Percentiles rank a stretch among this genome's conserved stretches.
These are phyloP conservation scores for Drosophila tropicalis DNA, from an alignment of 1,140 invertebrate species.

Conservation along the genomic window DNA sequence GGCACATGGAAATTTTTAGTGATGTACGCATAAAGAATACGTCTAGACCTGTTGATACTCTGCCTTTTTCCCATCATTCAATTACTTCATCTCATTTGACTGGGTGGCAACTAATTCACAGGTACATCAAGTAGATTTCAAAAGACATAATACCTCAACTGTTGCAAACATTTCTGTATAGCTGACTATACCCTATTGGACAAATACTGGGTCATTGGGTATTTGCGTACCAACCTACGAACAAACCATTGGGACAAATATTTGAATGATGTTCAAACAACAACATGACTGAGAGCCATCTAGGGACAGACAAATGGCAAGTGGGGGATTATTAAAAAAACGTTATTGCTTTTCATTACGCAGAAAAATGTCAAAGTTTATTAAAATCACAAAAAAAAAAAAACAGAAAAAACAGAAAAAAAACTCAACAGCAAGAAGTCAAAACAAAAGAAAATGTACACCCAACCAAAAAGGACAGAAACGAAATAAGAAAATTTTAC, in stretches of 20 bases:
- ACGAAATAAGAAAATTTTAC: not conserved
- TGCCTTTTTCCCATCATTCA: too few relatives aligned
- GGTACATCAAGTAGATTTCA: too few relatives aligned
- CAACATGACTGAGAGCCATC: not conserved
- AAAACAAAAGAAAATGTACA: too few relatives aligned
- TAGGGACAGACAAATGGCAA: not conserved
- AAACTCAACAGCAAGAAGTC: too few relatives aligned
- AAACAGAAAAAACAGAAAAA: too few relatives aligned
- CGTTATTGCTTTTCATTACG: constrained; percentile 69
- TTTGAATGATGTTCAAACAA: constrained; percentile 58
- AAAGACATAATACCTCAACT: too few relatives aligned
- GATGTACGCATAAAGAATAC: too few relatives aligned
- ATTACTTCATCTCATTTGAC: too few relatives aligned
- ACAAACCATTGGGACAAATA: constrained; percentile 59
- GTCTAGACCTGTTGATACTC: not conserved
- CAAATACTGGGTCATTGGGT: not conserved
- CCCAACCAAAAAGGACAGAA: not conserved
- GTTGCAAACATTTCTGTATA: too few relatives aligned
- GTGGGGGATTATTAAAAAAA: constrained; percentile 52
- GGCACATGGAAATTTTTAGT: too few relatives aligned
- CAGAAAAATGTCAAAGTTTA: constrained; percentile 42
- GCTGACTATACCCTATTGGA: not conserved
- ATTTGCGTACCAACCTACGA: constrained; percentile 39
- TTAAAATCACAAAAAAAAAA: constrained; percentile 6
- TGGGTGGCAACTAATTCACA: too few relatives aligned